Base-by-base conservation (phyloP, 2,888 invertebrate genomes). In the Petrolisthes cinctipes region DNA sequence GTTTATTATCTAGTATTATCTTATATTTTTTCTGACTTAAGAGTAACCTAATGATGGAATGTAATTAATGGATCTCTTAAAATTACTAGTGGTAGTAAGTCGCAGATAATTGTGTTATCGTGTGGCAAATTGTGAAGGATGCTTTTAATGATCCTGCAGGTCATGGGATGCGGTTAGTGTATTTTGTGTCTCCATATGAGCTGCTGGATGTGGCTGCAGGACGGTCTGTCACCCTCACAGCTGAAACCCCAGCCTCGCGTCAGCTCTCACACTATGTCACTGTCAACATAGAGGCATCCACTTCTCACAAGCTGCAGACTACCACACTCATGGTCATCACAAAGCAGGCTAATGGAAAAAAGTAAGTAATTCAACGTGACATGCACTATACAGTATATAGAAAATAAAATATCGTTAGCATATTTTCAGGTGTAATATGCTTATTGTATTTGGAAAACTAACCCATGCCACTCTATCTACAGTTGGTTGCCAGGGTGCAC, bases 181-280 rank as follows among this genome's bases (percentile, higher is more conserved):
- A 98, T 93, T 98, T 98, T 93, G 96, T 98, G 5, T 97, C 97
- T 0, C 98, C 98, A 0, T 98, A 98, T 92, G 98, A 98, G 92
- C 94, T 98, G 82, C 94, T 98, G 91, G 96, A 97, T 92, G 94
- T 95, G 91, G 96, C 96, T 89, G 94, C 94, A 86, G 95, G 95
- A 91, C 95, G 95, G 6, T 94, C 96, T 75, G 95, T 96, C 92
- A 95, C 96, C 11, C 94, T 98, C 89, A 96, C 95, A 79, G 94
- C 95, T 20, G 97, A 97, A 92, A 93, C 94, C 92, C 92, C 92
- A 83, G 91, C 91, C 23, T 93, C 95, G n/a, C 94, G 97, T 68
- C 92, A 95, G 83, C 94, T 97, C 79, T 98, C 98, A 0, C 96
- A 96, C 92, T 97, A 96, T 90, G 98, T 97, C 0, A 97, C 97